Base-by-base conservation (phyloP, 2,888 invertebrate species). In the Mayetiola destructor region DNA sequence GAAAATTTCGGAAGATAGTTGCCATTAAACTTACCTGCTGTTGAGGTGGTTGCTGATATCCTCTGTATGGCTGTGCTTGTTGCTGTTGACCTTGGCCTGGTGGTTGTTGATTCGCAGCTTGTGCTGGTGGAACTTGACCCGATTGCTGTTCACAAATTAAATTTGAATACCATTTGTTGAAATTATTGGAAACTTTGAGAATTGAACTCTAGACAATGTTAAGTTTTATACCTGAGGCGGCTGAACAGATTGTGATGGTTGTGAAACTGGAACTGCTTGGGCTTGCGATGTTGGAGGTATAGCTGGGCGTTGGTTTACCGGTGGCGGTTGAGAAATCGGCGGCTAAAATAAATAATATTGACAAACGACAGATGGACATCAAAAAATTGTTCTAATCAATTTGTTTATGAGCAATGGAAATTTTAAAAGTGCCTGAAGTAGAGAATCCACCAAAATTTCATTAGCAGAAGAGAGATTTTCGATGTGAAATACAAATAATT, bases 91-190 rank as follows among this genome's bases (percentile, higher is more conserved):
- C 52, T 20, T 48, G 57, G 1, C 29, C 52, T 16, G 57, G 57
- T 9, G n/a, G 84, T 59, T 77, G 77, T 59, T 80, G 80, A 63
- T 84, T 82, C 9, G 82, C 80, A 8, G 80, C 81, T 12, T 64
- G 60, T 5, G 35, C 23, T 18, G 37, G 55, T 39, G 35, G 55
- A 8, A 23, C 36, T 18, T 37, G 55, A 18, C 8, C 36, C 16
- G 5, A 36, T 36, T 36, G 55, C 36, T 36, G n/a, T 53, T 67
- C 67, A 27, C 3, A 48, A 48, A n/a, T 27, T 27, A 4, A 3
- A 27, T 9, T 37, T 12, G 9, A 37, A n/a, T 36, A 36, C 36
- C 36, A n/a, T n/a, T n/a, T 5, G 68, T 68, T 56, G 56, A 16
- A 14, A 36, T 36, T 12, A 36, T 36, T 10, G 36, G n/a, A 8